phyloP scores from a whole-genome alignment of 2,888 invertebrate genomes.

The Xylocampa areola region DNA sequence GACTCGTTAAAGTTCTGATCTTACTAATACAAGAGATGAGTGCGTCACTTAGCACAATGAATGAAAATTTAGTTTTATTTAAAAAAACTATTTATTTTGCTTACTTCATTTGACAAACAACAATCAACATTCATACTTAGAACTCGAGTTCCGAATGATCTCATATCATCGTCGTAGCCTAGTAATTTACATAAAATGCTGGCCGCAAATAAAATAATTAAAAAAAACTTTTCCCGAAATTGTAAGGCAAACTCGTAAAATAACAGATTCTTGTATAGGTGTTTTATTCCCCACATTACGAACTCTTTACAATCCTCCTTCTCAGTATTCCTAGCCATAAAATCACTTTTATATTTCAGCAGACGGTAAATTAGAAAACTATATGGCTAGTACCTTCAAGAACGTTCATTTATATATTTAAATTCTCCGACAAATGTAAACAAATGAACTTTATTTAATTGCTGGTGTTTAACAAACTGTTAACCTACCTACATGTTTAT shows the following conservation, averaged over 20 bases:
- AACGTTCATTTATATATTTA: constrained; percentile 48
- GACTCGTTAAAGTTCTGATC: constrained; percentile 6
- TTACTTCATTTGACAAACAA: background rate
- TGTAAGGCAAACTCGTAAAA: too few relatives aligned
- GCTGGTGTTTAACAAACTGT: constrained; percentile 54
- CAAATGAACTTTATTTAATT: constrained; percentile 56
- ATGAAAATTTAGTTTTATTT: constrained; percentile 1
- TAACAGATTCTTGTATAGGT: constrained; percentile 15
- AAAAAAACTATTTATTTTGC: background rate
- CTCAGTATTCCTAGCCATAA: constrained; percentile 34
- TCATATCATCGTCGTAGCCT: too few relatives aligned
- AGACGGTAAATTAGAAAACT: constrained; percentile 31
- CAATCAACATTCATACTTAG: too few relatives aligned
- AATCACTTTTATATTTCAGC: constrained; percentile 48
- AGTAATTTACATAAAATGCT: too few relatives aligned
- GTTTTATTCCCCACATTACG: constrained; percentile 33
- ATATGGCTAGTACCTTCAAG: constrained; percentile 21
- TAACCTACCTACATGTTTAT: constrained; percentile 56
- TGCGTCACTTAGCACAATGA: background rate
- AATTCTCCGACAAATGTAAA: constrained; percentile 46
- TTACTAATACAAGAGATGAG: constrained; percentile 16
- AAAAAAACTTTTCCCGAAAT: too few relatives aligned
- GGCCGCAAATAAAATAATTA: too few relatives aligned
- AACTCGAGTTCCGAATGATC: constrained; percentile 12
- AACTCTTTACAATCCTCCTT: constrained; percentile 30